Conservation (phyloP, 2,888 invertebrate species). For the Dynastes maya region DNA sequence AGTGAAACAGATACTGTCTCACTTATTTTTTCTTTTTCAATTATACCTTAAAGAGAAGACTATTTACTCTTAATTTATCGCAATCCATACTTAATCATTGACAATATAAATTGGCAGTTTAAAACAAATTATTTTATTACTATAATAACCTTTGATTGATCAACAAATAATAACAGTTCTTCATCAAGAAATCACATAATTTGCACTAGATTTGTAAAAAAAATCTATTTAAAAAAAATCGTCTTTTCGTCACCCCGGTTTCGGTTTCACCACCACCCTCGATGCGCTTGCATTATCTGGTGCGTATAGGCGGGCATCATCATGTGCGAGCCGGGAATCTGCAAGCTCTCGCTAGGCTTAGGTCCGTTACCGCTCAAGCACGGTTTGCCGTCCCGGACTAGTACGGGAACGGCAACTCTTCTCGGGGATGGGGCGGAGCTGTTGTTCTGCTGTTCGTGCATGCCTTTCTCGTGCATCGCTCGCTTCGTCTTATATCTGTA, state of each 20-base stretch:
- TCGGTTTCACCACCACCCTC: conserved; percentile 66
- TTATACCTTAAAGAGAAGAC: too few species aligned
- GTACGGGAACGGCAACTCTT: conserved; percentile 93
- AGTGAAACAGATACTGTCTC: too few species aligned
- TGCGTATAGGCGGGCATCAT: conserved; percentile 68
- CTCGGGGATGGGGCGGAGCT: conserved; percentile 82
- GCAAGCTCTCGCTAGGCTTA: conserved; percentile 60
- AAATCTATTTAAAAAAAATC: conserved; percentile 36
- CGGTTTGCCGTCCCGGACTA: conserved; percentile 95
- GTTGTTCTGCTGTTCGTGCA: conserved; percentile 74
- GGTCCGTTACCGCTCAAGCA: conserved; percentile 77
- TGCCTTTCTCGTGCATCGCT: conserved; percentile 94
- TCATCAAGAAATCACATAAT: conserved; percentile 43
- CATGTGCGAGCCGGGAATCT: conserved; percentile 64
- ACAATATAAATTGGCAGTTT: neutral
- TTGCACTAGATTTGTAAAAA: conserved; percentile 45
- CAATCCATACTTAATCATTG: too few species aligned
- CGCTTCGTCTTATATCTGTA: conserved; percentile 95
- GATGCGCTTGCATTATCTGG: conserved; percentile 70
- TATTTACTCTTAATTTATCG: too few species aligned
- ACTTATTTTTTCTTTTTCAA: too few species aligned
- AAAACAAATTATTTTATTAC: conserved; percentile 25
- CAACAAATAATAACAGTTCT: conserved; percentile 39
- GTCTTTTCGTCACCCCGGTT: neutral
- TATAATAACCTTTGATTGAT: conserved; percentile 1